Conservation (phyloP, 1,140 invertebrate species). For the Metopolophium dirhodum region DNA sequence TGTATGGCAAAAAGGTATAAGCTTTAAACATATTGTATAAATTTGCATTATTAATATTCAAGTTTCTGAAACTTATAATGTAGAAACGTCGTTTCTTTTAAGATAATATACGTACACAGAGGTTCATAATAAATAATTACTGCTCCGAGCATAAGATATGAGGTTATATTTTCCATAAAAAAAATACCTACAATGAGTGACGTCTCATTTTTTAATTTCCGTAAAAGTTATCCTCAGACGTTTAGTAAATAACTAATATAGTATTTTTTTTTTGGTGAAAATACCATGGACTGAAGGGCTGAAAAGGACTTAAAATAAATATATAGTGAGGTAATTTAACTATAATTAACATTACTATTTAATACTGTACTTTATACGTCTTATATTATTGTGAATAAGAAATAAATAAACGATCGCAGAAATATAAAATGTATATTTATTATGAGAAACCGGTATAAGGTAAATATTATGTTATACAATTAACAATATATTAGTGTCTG, state of each 20-base stretch:
- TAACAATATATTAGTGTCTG: no score
- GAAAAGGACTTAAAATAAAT: neutral
- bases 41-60: constrained; percentile 6
- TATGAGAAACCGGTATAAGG: no score
- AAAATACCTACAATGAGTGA: neutral
- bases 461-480: no score
- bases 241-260: neutral
- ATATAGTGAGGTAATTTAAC: neutral
- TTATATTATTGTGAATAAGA: no score
- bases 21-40: neutral
- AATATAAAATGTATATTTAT: no score
- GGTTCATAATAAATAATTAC: neutral
- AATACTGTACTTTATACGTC: no score
- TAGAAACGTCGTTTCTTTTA: neutral
- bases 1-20: neutral
- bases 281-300: neutral
- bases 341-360: neutral
- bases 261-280: neutral
- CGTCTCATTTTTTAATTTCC: neutral
- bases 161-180: neutral
- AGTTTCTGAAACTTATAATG: neutral
- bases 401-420: no score
- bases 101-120: neutral
- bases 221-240: neutral
- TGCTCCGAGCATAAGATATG: neutral